These are phyloP conservation scores for Lophius piscatorius DNA, from an alignment of 2,113 vertebrate species.

Conservation along the genomic window DNA sequence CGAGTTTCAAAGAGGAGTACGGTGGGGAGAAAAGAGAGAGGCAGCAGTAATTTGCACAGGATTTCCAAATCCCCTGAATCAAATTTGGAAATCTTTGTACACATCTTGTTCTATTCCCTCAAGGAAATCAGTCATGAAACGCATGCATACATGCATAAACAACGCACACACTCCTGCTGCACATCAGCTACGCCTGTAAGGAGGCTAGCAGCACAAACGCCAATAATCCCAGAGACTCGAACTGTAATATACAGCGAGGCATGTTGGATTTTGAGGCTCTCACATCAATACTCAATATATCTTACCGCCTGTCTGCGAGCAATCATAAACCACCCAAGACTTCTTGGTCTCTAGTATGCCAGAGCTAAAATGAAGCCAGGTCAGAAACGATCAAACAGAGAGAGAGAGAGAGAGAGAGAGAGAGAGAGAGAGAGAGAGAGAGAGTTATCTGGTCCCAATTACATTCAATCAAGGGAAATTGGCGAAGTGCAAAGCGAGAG, in stretches of 20 bases:
- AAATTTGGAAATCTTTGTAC: slow-evolving; percentile 67
- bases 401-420: slow-evolving; percentile 23
- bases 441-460: slow-evolving; percentile 77
- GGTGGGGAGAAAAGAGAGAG: slow-evolving; percentile 58
- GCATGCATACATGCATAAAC: slow-evolving; percentile 28
- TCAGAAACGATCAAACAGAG: slow-evolving; percentile 74
- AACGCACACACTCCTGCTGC: slow-evolving; percentile 3
- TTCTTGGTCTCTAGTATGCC: slow-evolving; percentile 64
- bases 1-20: slow-evolving; percentile 73
- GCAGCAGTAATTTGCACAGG: slow-evolving; percentile 74
- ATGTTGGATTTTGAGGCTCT: slow-evolving; percentile 29
- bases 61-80: slow-evolving; percentile 80
- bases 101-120: slow-evolving; percentile 71
- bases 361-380: slow-evolving; percentile 65
- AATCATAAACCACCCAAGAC: slow-evolving; percentile 73
- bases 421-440: not conserved
- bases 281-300: slow-evolving; percentile 54
- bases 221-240: slow-evolving; percentile 11
- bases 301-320: slow-evolving; percentile 56
- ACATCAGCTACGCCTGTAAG: not conserved
- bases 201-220: slow-evolving; percentile 3
- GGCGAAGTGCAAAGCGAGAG: slow-evolving; percentile 68
- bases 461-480: slow-evolving; percentile 76
- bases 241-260: slow-evolving; percentile 24
- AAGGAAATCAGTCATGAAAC: slow-evolving; percentile 65